Base-by-base conservation (phyloP, 2,113 vertebrate genomes). In the Cryptoleucopteryx plumbea region DNA sequence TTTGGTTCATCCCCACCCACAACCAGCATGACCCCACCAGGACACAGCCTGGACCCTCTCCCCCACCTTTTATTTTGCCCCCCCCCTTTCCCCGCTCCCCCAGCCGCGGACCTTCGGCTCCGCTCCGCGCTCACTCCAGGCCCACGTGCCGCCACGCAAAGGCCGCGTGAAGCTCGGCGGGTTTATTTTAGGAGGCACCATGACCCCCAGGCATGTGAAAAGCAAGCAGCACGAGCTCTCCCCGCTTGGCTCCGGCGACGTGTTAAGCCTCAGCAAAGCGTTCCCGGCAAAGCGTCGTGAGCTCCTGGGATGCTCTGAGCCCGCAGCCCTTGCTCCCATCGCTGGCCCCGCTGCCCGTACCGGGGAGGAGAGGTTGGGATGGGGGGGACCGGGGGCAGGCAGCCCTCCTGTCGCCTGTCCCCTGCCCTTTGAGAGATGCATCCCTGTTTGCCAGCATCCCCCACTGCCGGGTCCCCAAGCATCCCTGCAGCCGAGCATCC, bases 101-200 rank as follows among this genome's bases (percentile, higher is more conserved):
- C 27, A 3, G 50, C 38, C 25, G 9, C 26, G 15, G 71, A 63
- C 84, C 81, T 50, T 2, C 16, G 3, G 83, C 82, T 36, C 7
- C 0, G 42, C 85, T 82, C 85, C 1, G 2, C 5, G 9, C 82
- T 53, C 31, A 8, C 66, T 74, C 45, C 56, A 5, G 2, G 61
- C 81, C 83, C 95, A 91, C 91, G 83, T 91, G 92, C 93, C 7
- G 13, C 55, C 92, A 40, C 18, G 26, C 55, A 6, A 56, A 80
- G 88, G 90, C 86, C 86, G 40, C 79, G 91, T 97, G 96, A 94
- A 92, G 84, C 81, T 92, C 20, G 2, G 32, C 12, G 36, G 74
- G 89, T 90, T 96, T 97, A 97, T 97, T 97, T 97, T 96, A 55
- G 89, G 94, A 94, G 81, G 67, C 90, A 42, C 74, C 85, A 22